Evolutionary conservation across 2,797 vertebrate species (phyloP).

Genomic region (Lacerta viridis): DNA sequence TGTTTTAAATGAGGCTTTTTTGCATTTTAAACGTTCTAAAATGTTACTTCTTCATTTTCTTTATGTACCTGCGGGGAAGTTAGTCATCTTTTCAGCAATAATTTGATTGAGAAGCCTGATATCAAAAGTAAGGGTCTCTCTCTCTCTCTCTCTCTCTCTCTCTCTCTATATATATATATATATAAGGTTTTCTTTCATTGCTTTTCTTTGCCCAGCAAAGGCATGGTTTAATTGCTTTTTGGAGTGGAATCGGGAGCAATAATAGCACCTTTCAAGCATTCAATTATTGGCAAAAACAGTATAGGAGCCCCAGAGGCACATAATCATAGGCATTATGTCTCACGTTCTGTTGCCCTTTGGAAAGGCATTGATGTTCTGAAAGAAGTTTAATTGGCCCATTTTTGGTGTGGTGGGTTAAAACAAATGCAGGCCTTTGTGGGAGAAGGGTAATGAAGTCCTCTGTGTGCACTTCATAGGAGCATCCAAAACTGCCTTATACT

Average conservation of each 20-base stretch:
- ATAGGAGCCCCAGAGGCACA: neutral
- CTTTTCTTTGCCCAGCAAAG: constrained; percentile 9
- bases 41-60: constrained; percentile 18
- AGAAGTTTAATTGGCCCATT: neutral
- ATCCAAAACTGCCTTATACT: too few species aligned
- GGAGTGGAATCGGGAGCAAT: constrained; percentile 12
- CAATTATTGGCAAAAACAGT: neutral
- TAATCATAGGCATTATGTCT: neutral
- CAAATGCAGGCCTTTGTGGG: neutral
- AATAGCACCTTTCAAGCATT: constrained; percentile 8
- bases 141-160: too few species aligned
- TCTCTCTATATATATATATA: too few species aligned
- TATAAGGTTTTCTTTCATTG: neutral
- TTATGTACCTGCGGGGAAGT: neutral
- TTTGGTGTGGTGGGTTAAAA: neutral
- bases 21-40: constrained; percentile 3
- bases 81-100: neutral
- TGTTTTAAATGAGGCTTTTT: constrained; percentile 21
- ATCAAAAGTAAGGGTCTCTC: neutral
- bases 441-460: neutral
- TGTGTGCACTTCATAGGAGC: neutral
- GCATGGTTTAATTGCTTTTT: neutral
- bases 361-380: neutral
- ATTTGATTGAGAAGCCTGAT: neutral
- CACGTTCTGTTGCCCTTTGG: neutral